Evolutionary conservation across 2,888 invertebrate species (phyloP).

Genomic region (Idaea biselata): DNA sequence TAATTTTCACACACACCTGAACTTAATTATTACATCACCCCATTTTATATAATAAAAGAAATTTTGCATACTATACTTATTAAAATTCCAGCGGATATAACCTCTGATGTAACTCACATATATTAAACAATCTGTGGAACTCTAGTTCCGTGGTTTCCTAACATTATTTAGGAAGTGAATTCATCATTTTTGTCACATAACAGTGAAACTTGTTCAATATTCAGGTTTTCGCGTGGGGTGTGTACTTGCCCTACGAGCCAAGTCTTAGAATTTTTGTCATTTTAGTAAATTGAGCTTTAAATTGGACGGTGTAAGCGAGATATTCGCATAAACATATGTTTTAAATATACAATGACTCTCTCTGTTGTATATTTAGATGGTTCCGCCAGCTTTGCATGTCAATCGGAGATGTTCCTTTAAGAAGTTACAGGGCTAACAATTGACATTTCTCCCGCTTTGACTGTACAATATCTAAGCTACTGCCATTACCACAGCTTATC

Average conservation of each 20-base stretch:
- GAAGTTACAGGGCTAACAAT: not conserved
- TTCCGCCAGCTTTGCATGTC: slow-evolving; percentile 1
- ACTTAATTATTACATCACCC: not conserved
- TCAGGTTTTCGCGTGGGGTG: slow-evolving; percentile 20
- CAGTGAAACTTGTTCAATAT: slow-evolving; percentile 29
- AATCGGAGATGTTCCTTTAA: not conserved
- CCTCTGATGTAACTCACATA: not conserved
- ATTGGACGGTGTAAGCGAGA: slow-evolving; percentile 2
- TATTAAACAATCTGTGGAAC: not conserved
- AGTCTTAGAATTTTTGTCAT: slow-evolving; percentile 16
- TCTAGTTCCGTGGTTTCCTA: not conserved
- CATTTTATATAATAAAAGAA: not conserved
- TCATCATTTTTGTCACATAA: slow-evolving; percentile 29
- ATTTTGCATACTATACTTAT: not conserved
- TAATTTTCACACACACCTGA: not conserved
- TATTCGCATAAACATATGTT: slow-evolving; percentile 12
- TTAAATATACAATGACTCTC: slow-evolving; percentile 60
- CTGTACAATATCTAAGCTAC: no score
- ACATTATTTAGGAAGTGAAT: slow-evolving; percentile 3
- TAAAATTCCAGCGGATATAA: not conserved
- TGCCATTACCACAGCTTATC: no score
- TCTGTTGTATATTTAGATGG: slow-evolving; percentile 27
- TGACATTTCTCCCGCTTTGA: not conserved
- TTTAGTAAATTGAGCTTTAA: slow-evolving; percentile 11
- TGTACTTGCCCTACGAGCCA: slow-evolving; percentile 25